These are phyloP conservation scores for Chaunax sp. DNA, from an alignment of 2,797 vertebrate species.

Conservation along the genomic window DNA sequence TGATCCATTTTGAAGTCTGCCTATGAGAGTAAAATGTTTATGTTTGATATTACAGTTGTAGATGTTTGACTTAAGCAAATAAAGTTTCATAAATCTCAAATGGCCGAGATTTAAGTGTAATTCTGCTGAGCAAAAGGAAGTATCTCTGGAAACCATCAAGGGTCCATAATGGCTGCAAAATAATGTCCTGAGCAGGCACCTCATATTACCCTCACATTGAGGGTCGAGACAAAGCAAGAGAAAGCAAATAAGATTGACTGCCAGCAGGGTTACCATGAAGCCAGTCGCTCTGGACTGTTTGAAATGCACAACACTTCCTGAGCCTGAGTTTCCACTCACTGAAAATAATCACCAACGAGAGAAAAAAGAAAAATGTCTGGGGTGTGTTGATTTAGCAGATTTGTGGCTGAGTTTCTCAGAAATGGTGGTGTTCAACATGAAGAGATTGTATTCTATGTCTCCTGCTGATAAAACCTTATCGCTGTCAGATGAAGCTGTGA, in stretches of 20 bases:
- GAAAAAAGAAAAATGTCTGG: slow-evolving; percentile 39
- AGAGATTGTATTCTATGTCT: slow-evolving; percentile 45
- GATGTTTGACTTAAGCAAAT: slow-evolving; percentile 22
- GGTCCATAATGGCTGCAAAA: slow-evolving; percentile 24
- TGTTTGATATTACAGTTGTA: slow-evolving; percentile 44
- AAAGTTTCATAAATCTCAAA: slow-evolving; percentile 43
- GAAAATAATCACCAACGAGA: slow-evolving; percentile 59
- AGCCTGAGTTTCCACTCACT: slow-evolving; percentile 48
- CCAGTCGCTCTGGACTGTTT: slow-evolving; percentile 36
- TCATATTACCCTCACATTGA: slow-evolving; percentile 22
- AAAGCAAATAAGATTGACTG: slow-evolving; percentile 44
- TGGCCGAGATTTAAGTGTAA: slow-evolving; percentile 39
- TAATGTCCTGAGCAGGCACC: slow-evolving; percentile 27
- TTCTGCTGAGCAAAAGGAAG: slow-evolving; percentile 31
- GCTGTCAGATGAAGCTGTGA: slow-evolving; percentile 43
- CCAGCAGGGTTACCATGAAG: slow-evolving; percentile 36
- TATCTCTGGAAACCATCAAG: slow-evolving; percentile 44
- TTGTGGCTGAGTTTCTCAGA: slow-evolving; percentile 63
- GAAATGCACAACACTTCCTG: slow-evolving; percentile 62
- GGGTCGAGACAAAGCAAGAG: slow-evolving; percentile 37
- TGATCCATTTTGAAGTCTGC: slow-evolving; percentile 9
- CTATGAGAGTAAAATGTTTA: slow-evolving; percentile 37
- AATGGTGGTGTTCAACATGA: slow-evolving; percentile 39
- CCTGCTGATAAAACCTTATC: slow-evolving; percentile 58
- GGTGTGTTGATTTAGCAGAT: slow-evolving; percentile 64